A percentile compares a stretch with the other conserved stretches of the same genome.
Evolutionary conservation across 1,140 invertebrate genomes (phyloP).

Genomic region (Argopecten irradians): DNA sequence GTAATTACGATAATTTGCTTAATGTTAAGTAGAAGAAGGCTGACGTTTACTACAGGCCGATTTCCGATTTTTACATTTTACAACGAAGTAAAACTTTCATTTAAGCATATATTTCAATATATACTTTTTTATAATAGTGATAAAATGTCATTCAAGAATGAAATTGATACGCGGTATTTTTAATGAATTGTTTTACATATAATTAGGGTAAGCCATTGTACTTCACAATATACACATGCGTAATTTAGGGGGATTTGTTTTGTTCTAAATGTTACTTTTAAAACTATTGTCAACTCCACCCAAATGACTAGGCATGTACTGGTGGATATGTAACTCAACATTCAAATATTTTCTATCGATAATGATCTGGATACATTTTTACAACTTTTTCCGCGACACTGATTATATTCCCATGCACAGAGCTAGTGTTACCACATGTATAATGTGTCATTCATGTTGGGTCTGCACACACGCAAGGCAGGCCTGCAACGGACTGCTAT

Average conservation of each 20-base stretch:
- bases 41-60: too few relatives aligned
- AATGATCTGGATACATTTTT: neutral
- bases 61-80: too few relatives aligned
- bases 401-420: neutral
- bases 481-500: neutral
- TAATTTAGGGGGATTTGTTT: neutral
- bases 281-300: too few relatives aligned
- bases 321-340: neutral
- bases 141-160: neutral
- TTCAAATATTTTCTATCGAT: neutral
- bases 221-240: too few relatives aligned
- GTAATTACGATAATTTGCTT: neutral
- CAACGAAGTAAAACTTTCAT: too few relatives aligned
- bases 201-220: too few relatives aligned
- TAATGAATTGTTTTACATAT: too few relatives aligned
- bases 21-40: too few relatives aligned
- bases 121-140: too few relatives aligned
- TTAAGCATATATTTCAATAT: too few relatives aligned
- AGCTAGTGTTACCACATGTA: neutral
- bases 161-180: too few relatives aligned
- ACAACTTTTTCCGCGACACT: slow-evolving; percentile 6
- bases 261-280: neutral
- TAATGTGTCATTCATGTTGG: neutral
- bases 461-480: neutral
- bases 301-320: neutral